Evolutionary conservation across 2,888 invertebrate genomes (phyloP).

Genomic region (Carabus problematicus): DNA sequence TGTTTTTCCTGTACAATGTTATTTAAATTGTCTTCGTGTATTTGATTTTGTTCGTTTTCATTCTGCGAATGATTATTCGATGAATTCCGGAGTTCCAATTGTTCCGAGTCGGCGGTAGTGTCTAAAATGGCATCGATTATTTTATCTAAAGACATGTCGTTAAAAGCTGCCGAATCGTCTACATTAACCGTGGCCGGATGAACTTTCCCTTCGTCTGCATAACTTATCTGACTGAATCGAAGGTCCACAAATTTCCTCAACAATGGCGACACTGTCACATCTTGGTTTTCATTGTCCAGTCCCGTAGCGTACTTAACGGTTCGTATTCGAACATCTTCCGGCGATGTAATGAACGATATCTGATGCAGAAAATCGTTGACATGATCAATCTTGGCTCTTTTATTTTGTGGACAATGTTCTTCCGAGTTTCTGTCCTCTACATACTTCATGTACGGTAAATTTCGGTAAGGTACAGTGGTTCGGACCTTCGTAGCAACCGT

Average conservation of each 20-base stretch:
- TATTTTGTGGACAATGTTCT: slow-evolving; percentile 62
- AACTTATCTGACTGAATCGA: slow-evolving; percentile 64
- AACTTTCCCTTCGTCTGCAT: slow-evolving; percentile 54
- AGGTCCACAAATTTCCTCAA: slow-evolving; percentile 67
- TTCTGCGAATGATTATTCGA: slow-evolving; percentile 51
- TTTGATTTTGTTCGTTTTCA: slow-evolving; percentile 51
- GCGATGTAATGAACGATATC: slow-evolving; percentile 52
- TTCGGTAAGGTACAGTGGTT: slow-evolving; percentile 44
- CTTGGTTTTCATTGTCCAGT: slow-evolving; percentile 36
- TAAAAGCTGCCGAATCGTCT: slow-evolving; percentile 62
- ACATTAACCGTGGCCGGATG: slow-evolving; percentile 50
- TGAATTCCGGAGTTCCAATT: slow-evolving; percentile 38
- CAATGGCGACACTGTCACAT: slow-evolving; percentile 65
- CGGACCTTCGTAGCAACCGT: slow-evolving; percentile 41
- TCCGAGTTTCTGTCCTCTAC: slow-evolving; percentile 56
- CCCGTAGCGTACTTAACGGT: slow-evolving; percentile 40
- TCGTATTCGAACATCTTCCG: slow-evolving; percentile 49
- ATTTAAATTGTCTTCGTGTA: slow-evolving; percentile 52
- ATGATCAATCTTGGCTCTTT: slow-evolving; percentile 52
- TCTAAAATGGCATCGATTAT: slow-evolving; percentile 70
- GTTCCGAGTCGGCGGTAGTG: slow-evolving; percentile 59
- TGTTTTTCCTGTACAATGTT: slow-evolving; percentile 50
- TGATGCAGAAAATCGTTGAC: slow-evolving; percentile 55
- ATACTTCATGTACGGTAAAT: slow-evolving; percentile 42
- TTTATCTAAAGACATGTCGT: slow-evolving; percentile 65